Evolutionary conservation across 37 sponge, comb jelly and placozoan genomes (phyloP).

Genomic region (Petrosia ficiformis): DNA sequence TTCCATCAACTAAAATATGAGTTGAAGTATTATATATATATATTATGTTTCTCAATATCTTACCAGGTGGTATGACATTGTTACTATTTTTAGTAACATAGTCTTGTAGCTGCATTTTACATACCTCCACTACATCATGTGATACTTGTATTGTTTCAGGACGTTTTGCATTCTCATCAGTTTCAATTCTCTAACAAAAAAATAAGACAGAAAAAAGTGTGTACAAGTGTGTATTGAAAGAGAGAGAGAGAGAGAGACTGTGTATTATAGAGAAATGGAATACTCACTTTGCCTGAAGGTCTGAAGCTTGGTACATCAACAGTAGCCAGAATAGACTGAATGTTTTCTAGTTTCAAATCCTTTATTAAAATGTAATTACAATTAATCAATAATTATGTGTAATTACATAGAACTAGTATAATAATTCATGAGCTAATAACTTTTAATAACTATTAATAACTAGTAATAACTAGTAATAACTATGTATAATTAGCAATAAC

Average conservation of each 20-base stretch:
- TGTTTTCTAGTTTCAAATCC: constrained; percentile 30
- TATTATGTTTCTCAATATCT: no score
- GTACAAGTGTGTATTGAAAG: not conserved
- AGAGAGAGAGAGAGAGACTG: not conserved
- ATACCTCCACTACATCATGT: constrained; percentile 29
- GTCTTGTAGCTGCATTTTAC: no score
- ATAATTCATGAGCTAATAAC: no score
- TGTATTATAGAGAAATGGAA: not conserved
- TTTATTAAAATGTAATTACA: not conserved
- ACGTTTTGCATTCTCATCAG: constrained; percentile 72
- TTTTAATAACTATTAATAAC: no score
- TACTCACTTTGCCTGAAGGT: constrained; percentile 68
- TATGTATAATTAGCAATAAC: no score
- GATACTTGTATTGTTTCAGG: constrained; percentile 43
- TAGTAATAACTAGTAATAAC: no score
- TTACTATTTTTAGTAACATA: no score
- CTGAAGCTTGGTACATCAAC: constrained; percentile 44
- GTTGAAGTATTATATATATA: not conserved
- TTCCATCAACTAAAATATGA: not conserved
- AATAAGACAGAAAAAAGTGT: not conserved
- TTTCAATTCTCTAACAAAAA: constrained; percentile 52
- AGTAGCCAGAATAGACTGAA: constrained; percentile 20
- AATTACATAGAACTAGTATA: no score
- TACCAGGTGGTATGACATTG: no score
- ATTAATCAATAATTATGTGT: not conserved